phyloP scores from a whole-genome alignment of 2,888 invertebrate species.

The Lottia scabra region DNA sequence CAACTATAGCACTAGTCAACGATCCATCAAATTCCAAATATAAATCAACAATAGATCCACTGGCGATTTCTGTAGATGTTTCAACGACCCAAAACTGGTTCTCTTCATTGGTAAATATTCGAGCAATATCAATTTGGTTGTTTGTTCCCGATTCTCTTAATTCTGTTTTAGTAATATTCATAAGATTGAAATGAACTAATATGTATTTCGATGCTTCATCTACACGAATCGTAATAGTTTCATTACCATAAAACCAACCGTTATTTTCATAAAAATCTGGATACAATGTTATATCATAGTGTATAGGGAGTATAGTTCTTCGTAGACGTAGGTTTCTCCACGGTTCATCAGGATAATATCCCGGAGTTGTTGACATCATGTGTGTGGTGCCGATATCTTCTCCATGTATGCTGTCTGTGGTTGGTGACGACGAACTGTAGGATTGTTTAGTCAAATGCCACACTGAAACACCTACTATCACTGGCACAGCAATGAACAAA shows the following conservation, averaged over 20 bases:
- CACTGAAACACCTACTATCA: conserved; percentile 48
- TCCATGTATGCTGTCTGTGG: conserved; percentile 14
- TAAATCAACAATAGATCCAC: conserved; percentile 65
- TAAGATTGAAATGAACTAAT: conserved; percentile 73
- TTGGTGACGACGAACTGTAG: neutral
- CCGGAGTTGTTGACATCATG: conserved; percentile 16
- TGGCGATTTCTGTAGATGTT: conserved; percentile 42
- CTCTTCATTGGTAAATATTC: conserved; percentile 64
- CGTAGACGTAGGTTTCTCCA: conserved; percentile 74
- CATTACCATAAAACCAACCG: conserved; percentile 58
- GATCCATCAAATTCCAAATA: conserved; percentile 76
- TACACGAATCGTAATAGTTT: conserved; percentile 61
- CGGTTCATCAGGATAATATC: conserved; percentile 37
- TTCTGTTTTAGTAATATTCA: conserved; percentile 72
- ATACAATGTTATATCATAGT: conserved; percentile 78
- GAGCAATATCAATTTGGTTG: conserved; percentile 36
- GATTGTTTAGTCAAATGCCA: conserved; percentile 43
- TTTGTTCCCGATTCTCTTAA: conserved; percentile 43
- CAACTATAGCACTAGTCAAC: conserved; percentile 78
- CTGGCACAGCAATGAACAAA: conserved; percentile 43
- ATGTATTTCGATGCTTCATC: conserved; percentile 70
- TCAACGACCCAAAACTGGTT: conserved; percentile 71
- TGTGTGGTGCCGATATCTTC: conserved; percentile 1
- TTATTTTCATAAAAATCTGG: conserved; percentile 76
- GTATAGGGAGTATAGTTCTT: conserved; percentile 73